These are phyloP conservation scores for Muscicapa striata DNA, from an alignment of 2,797 vertebrate genomes.

Conservation along the genomic window DNA sequence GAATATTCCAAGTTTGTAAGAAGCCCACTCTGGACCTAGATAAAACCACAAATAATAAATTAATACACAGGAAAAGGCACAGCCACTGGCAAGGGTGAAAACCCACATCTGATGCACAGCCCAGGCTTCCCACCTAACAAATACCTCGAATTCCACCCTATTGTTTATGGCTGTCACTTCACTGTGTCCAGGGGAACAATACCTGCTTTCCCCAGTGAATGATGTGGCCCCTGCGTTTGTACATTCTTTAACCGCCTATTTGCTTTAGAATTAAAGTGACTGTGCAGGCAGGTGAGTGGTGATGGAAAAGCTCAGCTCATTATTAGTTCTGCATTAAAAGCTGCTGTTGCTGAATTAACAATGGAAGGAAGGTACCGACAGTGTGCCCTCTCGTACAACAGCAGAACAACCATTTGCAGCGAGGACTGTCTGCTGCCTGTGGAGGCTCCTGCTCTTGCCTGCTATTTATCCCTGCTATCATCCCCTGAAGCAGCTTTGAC, in stretches of 20 bases:
- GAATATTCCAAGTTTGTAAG: constrained; percentile 89
- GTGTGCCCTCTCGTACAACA: fast-evolving
- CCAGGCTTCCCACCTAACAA: not conserved
- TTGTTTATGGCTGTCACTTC: not conserved
- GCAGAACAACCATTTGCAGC: not conserved
- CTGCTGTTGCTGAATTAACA: not conserved
- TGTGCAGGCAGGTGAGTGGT: not conserved
- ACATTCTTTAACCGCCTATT: not conserved
- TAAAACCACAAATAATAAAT: not conserved
- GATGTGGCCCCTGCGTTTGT: not conserved
- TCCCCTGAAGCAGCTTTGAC: not conserved
- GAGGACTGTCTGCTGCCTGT: fast-evolving
- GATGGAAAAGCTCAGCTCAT: not conserved
- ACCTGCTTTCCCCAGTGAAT: not conserved
- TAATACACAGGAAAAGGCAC: not conserved
- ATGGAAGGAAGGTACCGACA: not conserved
- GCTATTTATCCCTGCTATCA: not conserved
- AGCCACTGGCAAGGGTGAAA: not conserved
- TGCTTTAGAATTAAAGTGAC: not conserved
- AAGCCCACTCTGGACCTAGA: constrained; percentile 92
- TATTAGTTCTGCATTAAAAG: not conserved
- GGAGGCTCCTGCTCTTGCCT: not conserved
- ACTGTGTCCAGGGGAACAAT: not conserved
- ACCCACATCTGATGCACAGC: not conserved
- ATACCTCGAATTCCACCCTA: not conserved